Evolutionary conservation across 2,888 invertebrate species (phyloP), one percentile per base, ranked within the genome.

Genomic region (Diaprepes abbreviatus): DNA sequence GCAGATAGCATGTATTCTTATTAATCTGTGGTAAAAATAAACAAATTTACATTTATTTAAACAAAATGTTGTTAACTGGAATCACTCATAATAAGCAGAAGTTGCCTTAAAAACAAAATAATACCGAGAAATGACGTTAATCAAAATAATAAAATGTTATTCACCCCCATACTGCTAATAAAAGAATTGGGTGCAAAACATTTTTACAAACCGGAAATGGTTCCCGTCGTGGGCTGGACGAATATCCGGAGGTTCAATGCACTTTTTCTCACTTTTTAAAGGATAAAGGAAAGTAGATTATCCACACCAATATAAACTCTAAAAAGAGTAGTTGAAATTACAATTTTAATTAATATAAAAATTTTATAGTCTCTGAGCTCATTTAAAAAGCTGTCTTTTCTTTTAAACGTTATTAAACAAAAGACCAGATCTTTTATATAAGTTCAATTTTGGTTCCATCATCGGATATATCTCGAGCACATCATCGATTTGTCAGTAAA

Each of bases 221-320:
- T 64, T 64, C 54, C 59, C 52, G 64, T 59, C 64, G 69, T 69
- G 64, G 74, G 76, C 72, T 63, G 75, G 73, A 73, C 68, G 71
- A 70, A 75, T 75, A 75, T 76, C 76, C 76, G 74, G 74, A 73
- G 73, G 76, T 71, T 76, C 76, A 76, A 73, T 75, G 76, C 74
- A 74, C 76, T 75, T 74, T 72, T 70, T 73, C 70, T 70, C 72
- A 68, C 70, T 63, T 67, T 60, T 33, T 38, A 71, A 72, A 63
- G 69, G 65, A 57, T 57, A 36, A 35, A 50, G 16, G 35, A 33
- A 10, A n/a, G 35, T n/a, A 17, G 55, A 7, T 14, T 7, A 28
- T 24, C 60, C 6, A 60, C 67, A 45, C 60, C 60, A 67, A 50
- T 9, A 28, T 9, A 3, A n/a, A n/a, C n/a, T n/a, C n/a, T n/a